These are phyloP conservation scores for Hypsibius dujardini DNA, from an alignment of 1,140 invertebrate species.

Conservation along the genomic window DNA sequence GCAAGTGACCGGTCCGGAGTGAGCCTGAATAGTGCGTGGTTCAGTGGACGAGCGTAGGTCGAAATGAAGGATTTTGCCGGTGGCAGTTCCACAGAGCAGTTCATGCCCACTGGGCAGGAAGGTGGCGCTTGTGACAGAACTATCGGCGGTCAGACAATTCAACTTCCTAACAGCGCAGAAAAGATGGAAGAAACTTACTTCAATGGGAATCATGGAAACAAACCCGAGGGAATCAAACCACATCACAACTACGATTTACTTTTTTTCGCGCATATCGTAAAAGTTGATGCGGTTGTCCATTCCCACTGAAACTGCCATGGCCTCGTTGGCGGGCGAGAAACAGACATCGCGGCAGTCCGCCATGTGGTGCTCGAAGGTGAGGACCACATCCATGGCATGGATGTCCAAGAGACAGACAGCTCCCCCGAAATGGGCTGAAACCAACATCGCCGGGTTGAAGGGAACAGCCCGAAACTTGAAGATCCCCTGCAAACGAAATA, in stretches of 20 bases:
- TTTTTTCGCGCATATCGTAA: neutral
- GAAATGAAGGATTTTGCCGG: neutral
- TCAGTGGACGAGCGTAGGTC: neutral
- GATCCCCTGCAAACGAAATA: too few species aligned
- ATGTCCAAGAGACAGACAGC: too few species aligned
- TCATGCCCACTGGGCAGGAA: neutral
- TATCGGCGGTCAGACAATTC: too few species aligned
- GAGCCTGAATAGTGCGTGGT: too few species aligned
- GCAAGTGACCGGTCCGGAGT: conserved; percentile 76
- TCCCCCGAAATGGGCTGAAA: too few species aligned
- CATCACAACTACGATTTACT: neutral
- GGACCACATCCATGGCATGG: too few species aligned
- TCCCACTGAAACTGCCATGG: neutral
- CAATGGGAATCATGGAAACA: neutral
- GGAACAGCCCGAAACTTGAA: too few species aligned
- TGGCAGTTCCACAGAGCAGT: neutral
- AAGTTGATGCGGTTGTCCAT: neutral
- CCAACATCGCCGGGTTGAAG: too few species aligned
- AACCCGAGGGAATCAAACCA: too few species aligned
- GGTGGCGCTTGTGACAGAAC: neutral
- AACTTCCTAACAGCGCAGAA: neutral
- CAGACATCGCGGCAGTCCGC: neutral
- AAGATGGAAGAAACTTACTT: conserved; percentile 3
- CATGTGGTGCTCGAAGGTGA: neutral
- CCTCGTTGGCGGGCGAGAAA: neutral